These are phyloP conservation scores for Sebastes minor DNA, from an alignment of 2,797 vertebrate genomes.

Conservation along the genomic window DNA sequence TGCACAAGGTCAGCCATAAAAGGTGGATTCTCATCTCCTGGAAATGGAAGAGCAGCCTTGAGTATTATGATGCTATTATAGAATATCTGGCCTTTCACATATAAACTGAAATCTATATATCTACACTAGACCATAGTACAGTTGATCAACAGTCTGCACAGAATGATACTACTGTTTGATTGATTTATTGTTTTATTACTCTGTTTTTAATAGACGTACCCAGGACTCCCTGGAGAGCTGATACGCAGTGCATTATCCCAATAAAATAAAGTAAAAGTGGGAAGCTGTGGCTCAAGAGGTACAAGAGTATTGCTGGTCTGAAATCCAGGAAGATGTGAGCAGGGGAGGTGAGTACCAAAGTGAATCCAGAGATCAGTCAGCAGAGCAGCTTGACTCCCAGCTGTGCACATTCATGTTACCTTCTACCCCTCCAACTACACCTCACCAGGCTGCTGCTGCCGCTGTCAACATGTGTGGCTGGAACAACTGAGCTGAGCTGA, in stretches of 20 bases:
- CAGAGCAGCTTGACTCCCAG: neutral
- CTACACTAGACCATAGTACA: neutral
- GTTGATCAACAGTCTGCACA: neutral
- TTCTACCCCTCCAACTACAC: neutral
- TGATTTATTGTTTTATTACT: too few relatives aligned
- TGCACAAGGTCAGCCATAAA: neutral
- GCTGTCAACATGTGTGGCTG: neutral
- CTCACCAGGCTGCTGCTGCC: neutral
- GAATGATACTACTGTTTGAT: neutral
- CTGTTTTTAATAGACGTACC: neutral
- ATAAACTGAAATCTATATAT: too few relatives aligned
- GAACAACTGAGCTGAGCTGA: slow-evolving; percentile 10
- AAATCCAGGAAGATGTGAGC: neutral
- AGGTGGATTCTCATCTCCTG: neutral
- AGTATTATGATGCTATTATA: neutral
- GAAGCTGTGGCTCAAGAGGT: too few relatives aligned
- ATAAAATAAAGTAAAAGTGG: neutral
- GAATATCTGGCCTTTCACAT: neutral
- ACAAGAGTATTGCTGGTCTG: too few relatives aligned
- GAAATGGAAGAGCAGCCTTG: neutral
- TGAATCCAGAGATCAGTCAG: neutral
- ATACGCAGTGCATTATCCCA: neutral
- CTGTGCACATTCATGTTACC: neutral
- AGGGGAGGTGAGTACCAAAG: neutral
- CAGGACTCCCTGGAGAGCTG: neutral